A percentile compares a stretch with the other conserved stretches of the same genome.
These are phyloP conservation scores for Zaprionus kolodkinae DNA, from an alignment of 1,140 invertebrate species.

Conservation along the genomic window DNA sequence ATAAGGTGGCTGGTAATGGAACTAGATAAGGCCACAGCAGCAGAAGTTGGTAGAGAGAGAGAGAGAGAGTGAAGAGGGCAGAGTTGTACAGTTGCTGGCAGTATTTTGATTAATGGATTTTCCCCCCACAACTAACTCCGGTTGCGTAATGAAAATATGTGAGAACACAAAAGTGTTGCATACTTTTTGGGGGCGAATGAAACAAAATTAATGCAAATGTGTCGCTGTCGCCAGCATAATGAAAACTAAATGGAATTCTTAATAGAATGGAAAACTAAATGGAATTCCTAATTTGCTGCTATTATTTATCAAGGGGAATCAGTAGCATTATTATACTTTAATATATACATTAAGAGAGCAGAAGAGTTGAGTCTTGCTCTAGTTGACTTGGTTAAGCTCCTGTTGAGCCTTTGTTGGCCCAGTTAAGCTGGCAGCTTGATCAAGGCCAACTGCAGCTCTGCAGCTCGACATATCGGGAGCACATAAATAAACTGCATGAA, in stretches of 20 bases:
- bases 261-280: slow-evolving; percentile 5
- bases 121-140: slow-evolving; percentile 8
- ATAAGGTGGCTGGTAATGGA: slow-evolving; percentile 35
- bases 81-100: slow-evolving; percentile 4
- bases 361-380: slow-evolving; percentile 12
- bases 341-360: not conserved
- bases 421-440: slow-evolving; percentile 25
- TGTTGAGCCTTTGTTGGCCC: slow-evolving; percentile 31
- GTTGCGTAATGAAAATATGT: slow-evolving; percentile 25
- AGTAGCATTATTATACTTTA: no score
- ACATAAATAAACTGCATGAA: not conserved
- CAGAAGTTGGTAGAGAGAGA: not conserved
- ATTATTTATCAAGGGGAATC: not conserved
- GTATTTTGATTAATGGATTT: slow-evolving; percentile 62
- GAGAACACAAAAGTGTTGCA: slow-evolving; percentile 37
- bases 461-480: not conserved
- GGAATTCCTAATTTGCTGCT: not conserved
- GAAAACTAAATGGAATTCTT: slow-evolving; percentile 4
- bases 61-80: no score
- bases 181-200: slow-evolving; percentile 28
- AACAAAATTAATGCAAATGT: slow-evolving; percentile 24
- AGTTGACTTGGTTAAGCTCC: slow-evolving; percentile 20
- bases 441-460: slow-evolving; percentile 20
- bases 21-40: not conserved
- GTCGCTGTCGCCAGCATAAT: not conserved